Evolutionary conservation across 2,797 vertebrate genomes (phyloP).

Genomic region (Setipinna tenuifilis): DNA sequence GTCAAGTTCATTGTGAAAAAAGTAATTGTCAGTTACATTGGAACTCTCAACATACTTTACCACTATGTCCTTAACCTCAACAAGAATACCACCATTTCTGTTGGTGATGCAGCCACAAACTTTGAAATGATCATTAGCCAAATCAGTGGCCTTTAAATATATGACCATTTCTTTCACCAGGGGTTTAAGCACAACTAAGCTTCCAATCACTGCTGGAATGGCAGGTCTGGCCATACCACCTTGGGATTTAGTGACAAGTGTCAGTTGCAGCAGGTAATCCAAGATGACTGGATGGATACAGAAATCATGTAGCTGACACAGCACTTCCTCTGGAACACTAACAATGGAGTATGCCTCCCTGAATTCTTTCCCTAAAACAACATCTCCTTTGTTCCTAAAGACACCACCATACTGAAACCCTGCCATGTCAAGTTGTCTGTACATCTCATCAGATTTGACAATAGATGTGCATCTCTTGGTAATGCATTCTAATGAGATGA

Average conservation of each 20-base stretch:
- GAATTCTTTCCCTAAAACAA: slow-evolving; percentile 78
- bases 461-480: slow-evolving; percentile 75
- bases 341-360: slow-evolving; percentile 77
- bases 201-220: slow-evolving; percentile 80
- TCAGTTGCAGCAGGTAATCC: slow-evolving; percentile 84
- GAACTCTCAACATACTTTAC: slow-evolving; percentile 74
- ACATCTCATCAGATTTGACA: slow-evolving; percentile 71
- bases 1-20: slow-evolving; percentile 78
- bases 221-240: slow-evolving; percentile 62
- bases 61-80: slow-evolving; percentile 75
- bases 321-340: slow-evolving; percentile 69
- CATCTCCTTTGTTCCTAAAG: slow-evolving; percentile 76
- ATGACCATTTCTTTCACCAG: slow-evolving; percentile 84
- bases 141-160: slow-evolving; percentile 75
- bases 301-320: slow-evolving; percentile 76
- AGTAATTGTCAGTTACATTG: slow-evolving; percentile 74
- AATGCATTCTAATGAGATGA: slow-evolving; percentile 64
- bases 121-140: slow-evolving; percentile 69
- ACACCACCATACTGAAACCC: slow-evolving; percentile 84
- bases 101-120: slow-evolving; percentile 84
- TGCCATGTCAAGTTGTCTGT: slow-evolving; percentile 67
- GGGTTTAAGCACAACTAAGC: slow-evolving; percentile 74
- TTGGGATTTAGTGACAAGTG: slow-evolving; percentile 63
- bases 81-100: slow-evolving; percentile 76
- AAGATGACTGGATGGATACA: slow-evolving; percentile 84